Conservation (phyloP, 2,113 vertebrate species). For the Chloropsis cyanopogon region DNA sequence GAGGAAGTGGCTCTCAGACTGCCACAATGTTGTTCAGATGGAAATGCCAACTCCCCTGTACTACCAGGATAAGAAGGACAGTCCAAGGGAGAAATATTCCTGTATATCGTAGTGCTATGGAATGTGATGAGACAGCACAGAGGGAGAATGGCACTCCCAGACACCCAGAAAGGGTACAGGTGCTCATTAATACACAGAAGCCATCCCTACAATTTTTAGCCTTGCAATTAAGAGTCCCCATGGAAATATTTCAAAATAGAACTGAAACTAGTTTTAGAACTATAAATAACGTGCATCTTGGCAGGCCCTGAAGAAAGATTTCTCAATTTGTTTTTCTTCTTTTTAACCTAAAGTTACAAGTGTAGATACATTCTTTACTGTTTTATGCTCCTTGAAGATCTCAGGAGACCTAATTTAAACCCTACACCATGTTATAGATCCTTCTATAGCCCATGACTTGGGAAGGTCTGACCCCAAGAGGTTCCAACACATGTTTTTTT, state of each 20-base stretch:
- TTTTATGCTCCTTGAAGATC: background rate
- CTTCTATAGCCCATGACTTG: background rate
- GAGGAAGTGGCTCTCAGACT: background rate
- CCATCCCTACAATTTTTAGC: background rate
- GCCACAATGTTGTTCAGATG: background rate
- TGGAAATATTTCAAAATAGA: slow-evolving; percentile 37
- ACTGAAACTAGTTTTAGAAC: background rate
- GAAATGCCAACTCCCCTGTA: background rate
- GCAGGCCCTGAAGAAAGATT: slow-evolving; percentile 15
- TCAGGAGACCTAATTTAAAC: slow-evolving; percentile 12
- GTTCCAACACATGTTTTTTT: background rate
- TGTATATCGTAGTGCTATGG: background rate
- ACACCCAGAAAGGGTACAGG: background rate
- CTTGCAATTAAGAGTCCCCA: background rate
- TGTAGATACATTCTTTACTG: background rate
- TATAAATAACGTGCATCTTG: background rate
- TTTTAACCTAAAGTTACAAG: slow-evolving; percentile 8
- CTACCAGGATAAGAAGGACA: background rate
- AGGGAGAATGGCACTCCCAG: background rate
- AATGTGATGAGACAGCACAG: slow-evolving; percentile 2
- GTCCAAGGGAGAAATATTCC: background rate
- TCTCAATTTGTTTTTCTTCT: slow-evolving; percentile 19
- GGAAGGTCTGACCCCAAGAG: background rate
- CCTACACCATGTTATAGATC: background rate
- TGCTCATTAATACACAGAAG: slow-evolving; percentile 22